Conservation (phyloP, 2,797 vertebrate genomes). For the Oreonectes daqikongensis region DNA sequence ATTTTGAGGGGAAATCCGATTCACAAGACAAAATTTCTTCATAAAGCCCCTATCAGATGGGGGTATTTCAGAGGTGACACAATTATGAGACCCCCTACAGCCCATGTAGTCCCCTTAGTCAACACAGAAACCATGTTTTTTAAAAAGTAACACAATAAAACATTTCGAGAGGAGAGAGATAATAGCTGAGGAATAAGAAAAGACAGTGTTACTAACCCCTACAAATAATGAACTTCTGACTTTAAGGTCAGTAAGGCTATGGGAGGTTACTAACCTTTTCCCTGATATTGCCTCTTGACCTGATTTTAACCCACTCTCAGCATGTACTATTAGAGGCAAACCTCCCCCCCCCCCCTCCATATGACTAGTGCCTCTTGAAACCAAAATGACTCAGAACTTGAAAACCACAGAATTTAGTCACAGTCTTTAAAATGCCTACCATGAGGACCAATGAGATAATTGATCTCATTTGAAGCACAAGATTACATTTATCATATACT, state of each 20-base stretch:
- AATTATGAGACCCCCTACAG: neutral
- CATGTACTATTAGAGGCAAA: neutral
- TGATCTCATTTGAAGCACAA: conserved; percentile 4
- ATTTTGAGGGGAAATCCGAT: conserved; percentile 20
- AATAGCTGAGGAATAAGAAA: neutral
- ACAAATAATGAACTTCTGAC: conserved; percentile 14
- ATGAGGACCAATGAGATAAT: conserved; percentile 33
- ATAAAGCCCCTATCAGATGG: neutral
- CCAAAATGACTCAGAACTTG: conserved; percentile 22
- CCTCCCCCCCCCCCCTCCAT: neutral
- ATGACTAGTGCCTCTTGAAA: conserved; percentile 3
- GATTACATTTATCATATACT: neutral
- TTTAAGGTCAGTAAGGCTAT: neutral
- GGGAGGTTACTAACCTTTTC: conserved; percentile 1
- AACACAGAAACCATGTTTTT: neutral
- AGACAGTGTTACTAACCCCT: neutral
- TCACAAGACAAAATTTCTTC: neutral
- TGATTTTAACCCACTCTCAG: neutral
- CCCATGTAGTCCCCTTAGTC: neutral
- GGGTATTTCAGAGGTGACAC: conserved; percentile 25
- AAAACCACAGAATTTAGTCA: neutral
- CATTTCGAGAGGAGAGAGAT: neutral
- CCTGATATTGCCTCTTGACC: neutral
- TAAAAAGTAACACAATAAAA: neutral
- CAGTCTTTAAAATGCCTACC: conserved; percentile 24